phyloP scores from a whole-genome alignment of 35 echinoderm and acorn worm species.

The Hemicentrotus pulcherrimus region DNA sequence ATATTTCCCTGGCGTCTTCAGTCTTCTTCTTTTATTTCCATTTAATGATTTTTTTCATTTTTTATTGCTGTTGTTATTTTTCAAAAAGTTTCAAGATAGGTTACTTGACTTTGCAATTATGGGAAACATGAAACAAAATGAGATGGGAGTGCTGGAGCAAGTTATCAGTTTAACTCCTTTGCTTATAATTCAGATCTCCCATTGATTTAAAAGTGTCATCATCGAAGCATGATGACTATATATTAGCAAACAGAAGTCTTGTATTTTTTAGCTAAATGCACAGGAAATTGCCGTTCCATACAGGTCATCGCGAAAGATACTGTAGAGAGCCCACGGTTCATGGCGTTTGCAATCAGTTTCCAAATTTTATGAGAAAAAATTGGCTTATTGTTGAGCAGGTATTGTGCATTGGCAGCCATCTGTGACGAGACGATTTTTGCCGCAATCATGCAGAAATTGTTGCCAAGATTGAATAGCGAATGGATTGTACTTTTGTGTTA shows the following conservation, averaged over 20 bases:
- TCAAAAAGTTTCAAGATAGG: not conserved
- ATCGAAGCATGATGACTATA: not conserved
- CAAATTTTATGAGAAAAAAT: constrained; percentile 13
- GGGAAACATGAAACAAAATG: not conserved
- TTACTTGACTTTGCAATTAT: not conserved
- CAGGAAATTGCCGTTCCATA: not conserved
- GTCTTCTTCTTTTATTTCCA: no score
- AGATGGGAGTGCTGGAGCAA: not conserved
- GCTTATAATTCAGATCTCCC: not conserved
- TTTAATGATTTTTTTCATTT: no score
- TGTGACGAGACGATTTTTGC: constrained; percentile 11
- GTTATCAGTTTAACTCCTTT: not conserved
- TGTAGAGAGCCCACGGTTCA: not conserved
- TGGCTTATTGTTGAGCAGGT: not conserved
- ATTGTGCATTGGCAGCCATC: not conserved
- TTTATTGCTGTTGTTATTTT: no score
- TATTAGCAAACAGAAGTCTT: not conserved
- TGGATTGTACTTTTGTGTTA: not conserved
- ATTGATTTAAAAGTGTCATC: not conserved
- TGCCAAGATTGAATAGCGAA: not conserved
- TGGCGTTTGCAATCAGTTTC: not conserved
- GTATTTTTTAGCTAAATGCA: not conserved
- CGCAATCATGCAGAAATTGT: not conserved
- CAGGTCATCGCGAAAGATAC: not conserved
- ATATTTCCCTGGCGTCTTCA: not conserved